Evolutionary conservation across 1,140 invertebrate species (phyloP).

Genomic region (Aradophagus sp.): DNA sequence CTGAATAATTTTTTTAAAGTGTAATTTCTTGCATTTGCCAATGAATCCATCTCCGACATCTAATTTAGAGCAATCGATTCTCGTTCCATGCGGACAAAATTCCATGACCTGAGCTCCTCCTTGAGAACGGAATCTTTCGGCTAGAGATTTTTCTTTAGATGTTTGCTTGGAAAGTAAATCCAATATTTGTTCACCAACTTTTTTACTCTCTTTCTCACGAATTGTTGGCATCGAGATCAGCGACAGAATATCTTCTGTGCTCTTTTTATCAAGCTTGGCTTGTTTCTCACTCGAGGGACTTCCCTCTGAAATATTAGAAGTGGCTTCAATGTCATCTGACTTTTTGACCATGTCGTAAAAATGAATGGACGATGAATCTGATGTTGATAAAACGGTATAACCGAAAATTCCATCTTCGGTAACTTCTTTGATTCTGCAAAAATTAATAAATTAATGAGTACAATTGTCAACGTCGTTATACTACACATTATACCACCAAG

Average conservation of each 20-base stretch:
- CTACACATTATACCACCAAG: too few relatives aligned
- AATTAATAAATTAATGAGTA: too few relatives aligned
- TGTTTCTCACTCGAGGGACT: slow-evolving; percentile 64
- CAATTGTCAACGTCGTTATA: too few relatives aligned
- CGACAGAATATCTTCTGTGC: slow-evolving; percentile 78
- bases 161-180: slow-evolving; percentile 95
- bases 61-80: slow-evolving; percentile 88
- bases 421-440: slow-evolving; percentile 69
- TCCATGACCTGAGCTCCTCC: slow-evolving; percentile 96
- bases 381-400: slow-evolving; percentile 69
- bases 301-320: slow-evolving; percentile 63
- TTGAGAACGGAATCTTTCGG: slow-evolving; percentile 96
- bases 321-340: slow-evolving; percentile 57
- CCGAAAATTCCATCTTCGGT: slow-evolving; percentile 72
- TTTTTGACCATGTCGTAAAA: slow-evolving; percentile 58
- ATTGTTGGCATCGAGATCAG: slow-evolving; percentile 94
- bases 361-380: slow-evolving; percentile 64
- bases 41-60: slow-evolving; percentile 74
- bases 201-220: slow-evolving; percentile 95
- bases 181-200: slow-evolving; percentile 96
- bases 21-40: slow-evolving; percentile 89
- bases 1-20: slow-evolving; percentile 98
- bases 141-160: slow-evolving; percentile 94
- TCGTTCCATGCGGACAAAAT: slow-evolving; percentile 96
- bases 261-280: slow-evolving; percentile 65